phyloP scores from a whole-genome alignment of 2,797 vertebrate species.

The Cirrhinus molitorella region DNA sequence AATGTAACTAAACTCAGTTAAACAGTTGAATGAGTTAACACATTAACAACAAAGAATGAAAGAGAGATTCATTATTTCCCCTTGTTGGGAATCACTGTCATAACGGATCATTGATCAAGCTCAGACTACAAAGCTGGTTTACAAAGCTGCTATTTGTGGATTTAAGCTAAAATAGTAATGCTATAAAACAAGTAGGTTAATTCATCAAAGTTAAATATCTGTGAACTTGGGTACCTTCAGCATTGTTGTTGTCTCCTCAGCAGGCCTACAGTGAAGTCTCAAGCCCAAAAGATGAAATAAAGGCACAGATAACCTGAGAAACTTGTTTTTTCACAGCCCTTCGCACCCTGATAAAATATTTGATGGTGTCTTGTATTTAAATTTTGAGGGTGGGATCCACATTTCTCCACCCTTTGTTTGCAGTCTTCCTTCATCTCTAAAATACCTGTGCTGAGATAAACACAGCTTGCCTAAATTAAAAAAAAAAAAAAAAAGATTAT shows the following conservation, averaged over 20 bases:
- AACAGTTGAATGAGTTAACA: background rate
- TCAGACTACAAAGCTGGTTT: background rate
- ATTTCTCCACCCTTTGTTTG: background rate
- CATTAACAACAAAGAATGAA: background rate
- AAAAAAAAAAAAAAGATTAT: background rate
- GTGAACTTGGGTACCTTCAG: slow-evolving; percentile 3
- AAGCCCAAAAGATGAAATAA: slow-evolving; percentile 1
- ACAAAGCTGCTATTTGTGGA: background rate
- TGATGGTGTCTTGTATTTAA: background rate
- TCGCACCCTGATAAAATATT: background rate
- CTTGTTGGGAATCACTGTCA: background rate
- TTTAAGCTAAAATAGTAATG: background rate
- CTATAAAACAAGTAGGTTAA: background rate
- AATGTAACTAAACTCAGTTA: background rate
- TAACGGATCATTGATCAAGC: background rate
- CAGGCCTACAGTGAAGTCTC: background rate
- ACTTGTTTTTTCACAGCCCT: background rate
- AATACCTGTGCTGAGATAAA: background rate
- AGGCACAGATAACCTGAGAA: background rate
- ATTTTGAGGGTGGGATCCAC: too few relatives aligned
- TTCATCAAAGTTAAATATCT: background rate
- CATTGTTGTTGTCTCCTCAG: background rate
- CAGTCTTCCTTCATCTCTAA: background rate
- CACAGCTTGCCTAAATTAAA: background rate
- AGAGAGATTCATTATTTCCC: background rate